Base-by-base conservation (phyloP, 2,888 invertebrate genomes). In the Plagiodera versicolora region DNA sequence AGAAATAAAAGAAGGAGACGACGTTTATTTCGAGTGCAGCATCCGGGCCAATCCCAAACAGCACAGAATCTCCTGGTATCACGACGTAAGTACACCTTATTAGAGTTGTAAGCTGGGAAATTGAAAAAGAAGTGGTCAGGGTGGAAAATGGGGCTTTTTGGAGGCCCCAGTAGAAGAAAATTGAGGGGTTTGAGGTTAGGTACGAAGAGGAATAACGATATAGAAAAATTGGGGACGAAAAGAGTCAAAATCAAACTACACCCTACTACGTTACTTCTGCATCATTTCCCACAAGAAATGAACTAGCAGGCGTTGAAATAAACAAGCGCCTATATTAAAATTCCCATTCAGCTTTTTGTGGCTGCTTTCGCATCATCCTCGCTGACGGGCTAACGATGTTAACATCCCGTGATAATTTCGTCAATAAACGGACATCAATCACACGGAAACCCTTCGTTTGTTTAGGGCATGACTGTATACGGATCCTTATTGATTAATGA, bases 1-100 rank as follows among this genome's bases (percentile, higher is more conserved):
- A 72, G 87, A 89, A 76, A 91, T 91, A 73, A 91, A 90, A 76
- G 90, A 90, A 80, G 90, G 89, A 65, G 90, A 89, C 75, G 90
- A 90, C 77, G 90, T 90, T 56, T 91, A 90, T 80, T 90, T 91
- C 76, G 90, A 91, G 79, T 91, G 91, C 79, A 87, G 88, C 81
- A 89, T 90, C 72, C 85, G 86, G 72, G 89, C 90, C 55, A 90
- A 90, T 80, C 91, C 91, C 47, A 86, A 86, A 74, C 87, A 89
- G 74, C 87, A 88, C 77, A 88, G 89, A 75, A 90, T 91, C 72
- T 86, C 87, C 66, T 91, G 91, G 91, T 87, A 85, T 72, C 89
- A 89, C 75, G 88, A 90, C 77, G 90, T 90, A 83, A 87, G 87
- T 85, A 76, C 45, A 53, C 53, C 24, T 53, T 53, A 53, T 53